Base-by-base conservation (phyloP, 2,113 vertebrate species). In the Barnardius zonarius region DNA sequence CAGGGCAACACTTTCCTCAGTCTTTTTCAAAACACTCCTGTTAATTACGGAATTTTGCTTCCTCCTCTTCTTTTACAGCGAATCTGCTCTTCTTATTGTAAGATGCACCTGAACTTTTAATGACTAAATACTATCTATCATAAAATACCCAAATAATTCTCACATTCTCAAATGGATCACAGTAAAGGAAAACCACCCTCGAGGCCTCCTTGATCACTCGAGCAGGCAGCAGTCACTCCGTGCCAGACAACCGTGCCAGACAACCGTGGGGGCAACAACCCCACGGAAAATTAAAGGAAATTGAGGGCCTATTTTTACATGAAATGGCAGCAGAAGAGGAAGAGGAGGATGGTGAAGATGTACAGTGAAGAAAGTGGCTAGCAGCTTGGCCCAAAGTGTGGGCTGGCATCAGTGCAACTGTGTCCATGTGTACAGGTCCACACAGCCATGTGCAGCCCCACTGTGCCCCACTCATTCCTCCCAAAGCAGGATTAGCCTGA, bases 181-280 rank as follows among this genome's bases (percentile, higher is more conserved):
- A 41, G 59, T 39, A 62, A 74, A 81, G 80, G 43, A 69, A 90
- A 72, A 44, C 16, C 18, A 64, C 31, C 13, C 41, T 19, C 13
- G 13, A 63, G 61, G 11, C n/a, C 72, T 44, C 66, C 61, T 61
- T 27, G 30, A 55, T 49, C 35, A 33, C 59, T 24, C 25, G 41
- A 81, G 59, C 46, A 69, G 11, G 57, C 33, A 62, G 27, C 43
- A n/a, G 30, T 7, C 23, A 13, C 54, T 25, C 54, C 23, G 54
- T 5, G 49, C 43, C 48, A 78, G 23, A 46, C 0, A 44, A n/a
- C n/a, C n/a, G n/a, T n/a, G n/a, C n/a, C n/a, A n/a, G n/a, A n/a
- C n/a, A n/a, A n/a, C n/a, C n/a, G n/a, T n/a, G n/a, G n/a, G n/a
- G 0, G 3, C 22, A 92, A 57, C 27, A 52, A 64, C 14, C 2